Evolutionary conservation across 2,888 invertebrate species (phyloP).

Genomic region (Monoplex corrugatus): DNA sequence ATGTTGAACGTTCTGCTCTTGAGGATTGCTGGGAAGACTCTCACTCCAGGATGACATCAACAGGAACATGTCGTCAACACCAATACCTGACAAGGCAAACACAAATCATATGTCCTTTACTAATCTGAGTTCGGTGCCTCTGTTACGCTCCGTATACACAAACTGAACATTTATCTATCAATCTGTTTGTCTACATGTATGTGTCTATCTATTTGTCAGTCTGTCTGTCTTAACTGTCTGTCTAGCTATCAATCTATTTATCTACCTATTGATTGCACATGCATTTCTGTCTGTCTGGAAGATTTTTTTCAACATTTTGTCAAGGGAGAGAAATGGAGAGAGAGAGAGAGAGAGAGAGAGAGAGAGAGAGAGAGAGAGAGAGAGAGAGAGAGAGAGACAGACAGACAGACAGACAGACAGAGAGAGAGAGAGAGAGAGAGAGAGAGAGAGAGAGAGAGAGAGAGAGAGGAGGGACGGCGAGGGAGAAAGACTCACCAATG

Average conservation of each 20-base stretch:
- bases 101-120: no score
- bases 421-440: slow-evolving; percentile 21
- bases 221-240: no score
- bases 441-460: background rate
- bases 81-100: slow-evolving; percentile 58
- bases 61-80: slow-evolving; percentile 68
- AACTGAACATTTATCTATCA: no score
- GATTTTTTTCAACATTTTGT: no score
- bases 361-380: slow-evolving; percentile 13
- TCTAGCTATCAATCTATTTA: no score
- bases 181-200: no score
- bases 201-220: no score
- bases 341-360: background rate
- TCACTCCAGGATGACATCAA: slow-evolving; percentile 63
- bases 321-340: background rate
- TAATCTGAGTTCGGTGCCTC: no score
- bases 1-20: background rate
- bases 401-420: background rate
- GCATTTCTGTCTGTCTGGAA: no score
- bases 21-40: background rate
- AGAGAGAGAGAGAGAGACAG: background rate
- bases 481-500: slow-evolving; percentile 60
- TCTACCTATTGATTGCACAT: no score
- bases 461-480: no score
- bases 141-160: no score